Evolutionary conservation across 2,797 vertebrate species (phyloP).

Genomic region (Ficedula albicollis): DNA sequence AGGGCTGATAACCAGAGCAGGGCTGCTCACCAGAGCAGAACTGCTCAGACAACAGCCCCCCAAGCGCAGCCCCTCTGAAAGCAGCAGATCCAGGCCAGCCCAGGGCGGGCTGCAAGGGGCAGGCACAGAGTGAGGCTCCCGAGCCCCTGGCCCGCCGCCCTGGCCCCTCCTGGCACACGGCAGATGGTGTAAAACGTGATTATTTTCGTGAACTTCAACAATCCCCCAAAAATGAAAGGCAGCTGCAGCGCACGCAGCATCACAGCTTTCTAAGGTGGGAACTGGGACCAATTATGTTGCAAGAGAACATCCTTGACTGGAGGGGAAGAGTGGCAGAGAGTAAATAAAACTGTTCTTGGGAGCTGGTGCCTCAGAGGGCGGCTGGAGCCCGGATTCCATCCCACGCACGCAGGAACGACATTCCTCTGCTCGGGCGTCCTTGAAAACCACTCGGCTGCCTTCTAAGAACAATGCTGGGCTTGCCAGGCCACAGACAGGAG

Average conservation of each 20-base stretch:
- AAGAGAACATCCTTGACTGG: slow-evolving; percentile 56
- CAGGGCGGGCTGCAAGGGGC: not conserved
- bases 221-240: not conserved
- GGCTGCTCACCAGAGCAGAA: not conserved
- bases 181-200: slow-evolving; percentile 30
- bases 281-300: slow-evolving; percentile 55
- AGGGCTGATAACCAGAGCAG: no score
- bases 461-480: slow-evolving; percentile 6
- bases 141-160: not conserved
- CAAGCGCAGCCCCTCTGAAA: not conserved
- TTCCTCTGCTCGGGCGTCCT: slow-evolving; percentile 24
- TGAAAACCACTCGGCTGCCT: slow-evolving; percentile 29
- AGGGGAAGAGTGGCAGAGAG: slow-evolving; percentile 36
- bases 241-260: slow-evolving; percentile 24
- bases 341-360: slow-evolving; percentile 38
- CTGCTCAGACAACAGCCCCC: not conserved
- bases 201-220: slow-evolving; percentile 5
- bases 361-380: slow-evolving; percentile 33
- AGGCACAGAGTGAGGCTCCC: fast-evolving
- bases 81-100: not conserved
- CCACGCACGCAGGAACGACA: not conserved
- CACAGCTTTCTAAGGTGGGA: slow-evolving; percentile 28
- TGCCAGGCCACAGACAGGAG: not conserved
- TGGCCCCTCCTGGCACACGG: not conserved
- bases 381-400: slow-evolving; percentile 7